phyloP scores from a whole-genome alignment of 2,888 invertebrate genomes.

The Rhingia campestris region DNA sequence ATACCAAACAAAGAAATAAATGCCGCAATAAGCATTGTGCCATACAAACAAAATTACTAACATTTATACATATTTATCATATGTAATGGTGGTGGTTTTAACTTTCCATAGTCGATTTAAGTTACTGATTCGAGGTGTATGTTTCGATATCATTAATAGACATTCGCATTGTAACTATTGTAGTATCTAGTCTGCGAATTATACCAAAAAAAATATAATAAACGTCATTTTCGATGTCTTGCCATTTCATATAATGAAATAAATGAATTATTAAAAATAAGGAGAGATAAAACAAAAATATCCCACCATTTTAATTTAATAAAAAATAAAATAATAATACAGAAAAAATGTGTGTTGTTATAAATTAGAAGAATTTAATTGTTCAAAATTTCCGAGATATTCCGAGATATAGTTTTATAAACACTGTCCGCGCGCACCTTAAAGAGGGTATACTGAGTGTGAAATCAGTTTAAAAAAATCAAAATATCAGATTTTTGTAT shows the following conservation, averaged over 20 bases:
- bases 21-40: conserved; percentile 54
- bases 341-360: neutral
- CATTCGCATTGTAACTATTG: conserved; percentile 1
- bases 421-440: no score
- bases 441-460: no score
- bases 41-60: conserved; percentile 39
- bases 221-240: conserved; percentile 37
- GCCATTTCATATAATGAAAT: conserved; percentile 43
- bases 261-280: conserved; percentile 19
- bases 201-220: conserved; percentile 38
- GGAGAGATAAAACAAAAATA: neutral
- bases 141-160: neutral
- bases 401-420: no score
- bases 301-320: conserved; percentile 27
- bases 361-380: neutral
- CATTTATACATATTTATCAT: conserved; percentile 7
- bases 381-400: no score
- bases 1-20: conserved; percentile 10
- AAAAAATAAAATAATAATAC: conserved; percentile 5
- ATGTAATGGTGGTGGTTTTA: conserved; percentile 53
- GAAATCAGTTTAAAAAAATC: no score
- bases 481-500: no score
- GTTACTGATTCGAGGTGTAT: conserved; percentile 15
- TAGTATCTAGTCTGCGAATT: conserved; percentile 53
- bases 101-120: conserved; percentile 59